Evolutionary conservation across 2,113 vertebrate genomes (phyloP), one percentile per base, ranked within the genome.

Genomic region (Mola mola): DNA sequence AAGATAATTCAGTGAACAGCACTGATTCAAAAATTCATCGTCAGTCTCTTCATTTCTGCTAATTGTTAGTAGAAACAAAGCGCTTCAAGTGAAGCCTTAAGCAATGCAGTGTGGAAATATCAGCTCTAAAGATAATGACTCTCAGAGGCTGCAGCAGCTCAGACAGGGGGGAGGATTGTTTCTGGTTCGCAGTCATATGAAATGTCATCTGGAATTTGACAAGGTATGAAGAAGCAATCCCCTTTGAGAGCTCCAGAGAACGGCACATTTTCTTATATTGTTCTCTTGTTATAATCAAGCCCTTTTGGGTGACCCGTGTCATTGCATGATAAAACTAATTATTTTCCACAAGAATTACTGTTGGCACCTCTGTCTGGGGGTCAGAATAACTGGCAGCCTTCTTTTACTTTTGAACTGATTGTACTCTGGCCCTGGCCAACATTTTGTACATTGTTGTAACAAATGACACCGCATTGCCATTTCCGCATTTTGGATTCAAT

Each of bases 191-290:
- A 83, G 88, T 88, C 84, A 78, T 88, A 84, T 81, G 82, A 91
- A 91, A 89, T 91, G 90, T 89, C 90, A 91, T 82, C 84, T 81
- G 82, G 84, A 88, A 89, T 91, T 92, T 90, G 90, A 91, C 82
- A 85, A 87, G 87, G 89, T 89, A 85, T 78, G 84, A 86, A 81
- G 82, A 83, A 87, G 71, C 76, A 89, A 88, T 90, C 82, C 88
- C 88, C 85, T 84, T 55, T 80, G 90, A 89, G 84, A 82, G 85
- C 84, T 78, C 56, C 66, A 69, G 61, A 82, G 87, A 88, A 75
- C 81, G 33, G 52, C 84, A 87, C 74, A 81, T 87, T 88, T 84
- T 84, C 68, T 81, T 73, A 84, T 80, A 83, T 89, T 90, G 79
- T 88, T 89, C 78, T 79, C 76, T 71, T 73, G 87, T 87, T 80